Base-by-base conservation (phyloP, 2,113 vertebrate genomes). In the Antigone vipio region DNA sequence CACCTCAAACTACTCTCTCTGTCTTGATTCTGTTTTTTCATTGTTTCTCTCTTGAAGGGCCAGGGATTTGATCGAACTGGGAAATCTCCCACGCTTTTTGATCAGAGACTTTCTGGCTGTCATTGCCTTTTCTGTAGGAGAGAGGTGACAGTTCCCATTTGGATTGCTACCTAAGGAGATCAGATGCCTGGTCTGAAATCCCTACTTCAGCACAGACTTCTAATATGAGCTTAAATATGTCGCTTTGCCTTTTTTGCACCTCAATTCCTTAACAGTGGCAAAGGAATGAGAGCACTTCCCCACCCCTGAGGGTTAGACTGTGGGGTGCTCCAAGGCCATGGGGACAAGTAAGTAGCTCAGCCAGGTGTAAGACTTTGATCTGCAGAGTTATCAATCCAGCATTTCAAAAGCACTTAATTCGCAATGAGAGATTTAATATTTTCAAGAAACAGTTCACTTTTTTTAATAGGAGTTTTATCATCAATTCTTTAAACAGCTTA, bases 311-410 rank as follows among this genome's bases (percentile, higher is more conserved):
- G 92, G 74, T 24, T 69, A 21, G 69, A 44, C 93, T 47, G 80
- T 72, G 74, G 95, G 84, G 87, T 82, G 89, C 87, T 91, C 84
- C 87, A 68, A 89, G 91, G 91, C 89, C 84, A 89, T 11, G 2
- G 86, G 73, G 91, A 92, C 63, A 32, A 42, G 74, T 23, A 85
- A 94, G 92, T 52, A 67, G 80, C 77, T 95, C 87, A 97, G 81
- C 45, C 78, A 79, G 89, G n/a, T 85, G 77, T 72, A 85, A 78
- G 49, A 58, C 95, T 96, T 96, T 96, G 77, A 96, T 96, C 89
- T 97, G 58, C 89, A 80, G 52, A 85, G 47, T 93, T 93, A 93
- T 83, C 95, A 88, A 62, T 38, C 77, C 81, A 85, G 73, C 32
- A 87, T 87, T 95, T 93, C 91, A 83, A 66, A 95, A 95, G 89